Base-by-base conservation (phyloP, 2,797 vertebrate genomes). In the Artibeus lituratus region DNA sequence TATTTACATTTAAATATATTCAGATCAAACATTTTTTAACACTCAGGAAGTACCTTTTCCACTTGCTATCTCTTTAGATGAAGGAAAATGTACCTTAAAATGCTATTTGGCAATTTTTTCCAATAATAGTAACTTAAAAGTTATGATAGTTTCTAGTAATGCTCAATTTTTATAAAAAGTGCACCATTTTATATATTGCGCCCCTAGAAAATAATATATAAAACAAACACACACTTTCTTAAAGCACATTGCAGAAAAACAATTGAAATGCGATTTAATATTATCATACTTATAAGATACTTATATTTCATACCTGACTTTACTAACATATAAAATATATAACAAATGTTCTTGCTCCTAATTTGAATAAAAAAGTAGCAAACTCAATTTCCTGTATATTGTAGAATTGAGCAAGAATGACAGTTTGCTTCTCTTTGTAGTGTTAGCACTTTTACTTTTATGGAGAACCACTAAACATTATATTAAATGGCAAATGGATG, bases 1-100 rank as follows among this genome's bases (percentile, higher is more conserved):
- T 97, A 95, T 97, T 94, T 96, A 97, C 88, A 93, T 37, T 91
- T 94, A 95, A 94, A 91, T 87, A 87, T 24, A 55, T 87, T 95
- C 42, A 91, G 59, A 81, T 90, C 47, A 90, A 94, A 87, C 39
- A 35, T 88, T 84, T 87, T 85, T 90, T 73, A 92, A 94, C n/a
- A 88, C 62, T 88, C 22, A 80, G n/a, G 88, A 83, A 44, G 53
- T 44, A 78, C 1, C 12, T 70, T 88, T 85, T 74, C 22, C 24
- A 87, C n/a, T 81, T 94, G 84, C 76, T 94, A 62, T 89, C 87
- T 84, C 15, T 90, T 89, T 76, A 74, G 42, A 84, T 80, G 57
- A 91, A 72, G 39, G 10, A 77, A 77, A 74, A 92, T 53, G n/a
- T 37, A 77, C 83, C 37, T 94, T 94, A 44, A 91, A 95, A 87